A percentile compares a stretch with the other conserved stretches of the same genome.
Conservation (phyloP, 2,888 invertebrate species). For the Podotricha telesiphe region DNA sequence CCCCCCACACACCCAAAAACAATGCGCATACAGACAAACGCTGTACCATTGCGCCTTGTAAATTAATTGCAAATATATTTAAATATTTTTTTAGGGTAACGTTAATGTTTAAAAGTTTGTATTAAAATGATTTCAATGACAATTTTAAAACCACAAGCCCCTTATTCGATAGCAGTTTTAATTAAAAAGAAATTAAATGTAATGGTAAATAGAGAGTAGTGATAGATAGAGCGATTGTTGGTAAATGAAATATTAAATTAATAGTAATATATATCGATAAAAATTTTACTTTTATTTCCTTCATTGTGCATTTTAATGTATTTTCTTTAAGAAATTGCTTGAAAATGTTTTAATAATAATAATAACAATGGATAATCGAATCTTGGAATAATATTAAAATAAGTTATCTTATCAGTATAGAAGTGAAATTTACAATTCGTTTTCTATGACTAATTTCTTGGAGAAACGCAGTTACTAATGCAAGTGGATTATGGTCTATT, state of each 20-base stretch:
- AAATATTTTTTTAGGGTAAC: too few relatives aligned
- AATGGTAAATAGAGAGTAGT: too few relatives aligned
- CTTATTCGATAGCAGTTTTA: background rate
- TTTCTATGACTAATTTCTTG: conserved; percentile 8
- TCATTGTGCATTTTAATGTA: background rate
- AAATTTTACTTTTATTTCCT: background rate
- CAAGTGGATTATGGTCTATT: conserved; percentile 19
- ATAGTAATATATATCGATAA: too few relatives aligned
- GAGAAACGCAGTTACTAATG: background rate
- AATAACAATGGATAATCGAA: background rate
- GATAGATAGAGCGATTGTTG: background rate
- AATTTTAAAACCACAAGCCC: background rate
- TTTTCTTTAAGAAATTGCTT: background rate
- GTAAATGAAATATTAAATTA: too few relatives aligned
- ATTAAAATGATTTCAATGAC: too few relatives aligned
- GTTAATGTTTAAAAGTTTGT: too few relatives aligned
- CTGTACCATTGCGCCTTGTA: too few relatives aligned
- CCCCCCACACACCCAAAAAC: too few relatives aligned
- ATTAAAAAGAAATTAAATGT: conserved; percentile 3
- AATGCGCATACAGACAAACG: too few relatives aligned
- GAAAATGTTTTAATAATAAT: too few relatives aligned
- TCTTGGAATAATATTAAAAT: background rate
- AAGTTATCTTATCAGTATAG: background rate
- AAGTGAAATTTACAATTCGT: background rate
- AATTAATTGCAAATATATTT: too few relatives aligned